These are phyloP conservation scores for Perca fluviatilis DNA, from an alignment of 2,113 vertebrate genomes.

Conservation along the genomic window DNA sequence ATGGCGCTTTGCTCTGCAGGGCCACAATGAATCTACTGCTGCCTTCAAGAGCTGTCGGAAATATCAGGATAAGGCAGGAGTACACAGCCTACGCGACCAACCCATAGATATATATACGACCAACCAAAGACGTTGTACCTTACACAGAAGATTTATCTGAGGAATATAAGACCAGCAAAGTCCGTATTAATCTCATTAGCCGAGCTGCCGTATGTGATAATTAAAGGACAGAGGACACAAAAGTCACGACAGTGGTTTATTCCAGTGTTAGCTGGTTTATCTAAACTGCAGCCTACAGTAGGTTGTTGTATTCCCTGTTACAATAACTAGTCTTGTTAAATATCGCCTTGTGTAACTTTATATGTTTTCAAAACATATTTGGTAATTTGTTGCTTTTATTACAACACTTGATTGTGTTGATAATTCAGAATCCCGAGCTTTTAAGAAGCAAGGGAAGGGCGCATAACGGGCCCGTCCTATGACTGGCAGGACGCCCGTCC, in stretches of 20 bases:
- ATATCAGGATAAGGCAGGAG: not conserved
- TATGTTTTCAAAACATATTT: not conserved
- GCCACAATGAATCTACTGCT: conserved; percentile 65
- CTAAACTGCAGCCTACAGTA: not conserved
- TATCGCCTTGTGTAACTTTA: too few relatives aligned
- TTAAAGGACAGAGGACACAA: not conserved
- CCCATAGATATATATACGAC: too few relatives aligned
- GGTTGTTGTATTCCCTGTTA: not conserved
- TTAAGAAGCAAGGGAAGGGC: not conserved
- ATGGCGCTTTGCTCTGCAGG: conserved; percentile 77
- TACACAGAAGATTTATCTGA: not conserved
- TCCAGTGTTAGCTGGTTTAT: not conserved
- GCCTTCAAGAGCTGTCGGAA: conserved; percentile 58
- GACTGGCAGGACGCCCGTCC: conserved; percentile 51
- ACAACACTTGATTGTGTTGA: not conserved
- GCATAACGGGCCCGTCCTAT: not conserved
- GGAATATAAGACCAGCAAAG: not conserved
- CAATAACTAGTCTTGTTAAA: rapidly evolving
- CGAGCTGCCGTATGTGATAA: too few relatives aligned
- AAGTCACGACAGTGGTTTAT: not conserved
- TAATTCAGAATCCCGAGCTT: not conserved
- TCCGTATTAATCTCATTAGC: not conserved
- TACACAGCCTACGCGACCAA: not conserved
- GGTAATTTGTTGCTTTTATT: not conserved
- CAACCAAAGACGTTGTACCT: not conserved